These are phyloP conservation scores for Drosophila murphyi DNA, from an alignment of 1,140 invertebrate species.

Conservation along the genomic window DNA sequence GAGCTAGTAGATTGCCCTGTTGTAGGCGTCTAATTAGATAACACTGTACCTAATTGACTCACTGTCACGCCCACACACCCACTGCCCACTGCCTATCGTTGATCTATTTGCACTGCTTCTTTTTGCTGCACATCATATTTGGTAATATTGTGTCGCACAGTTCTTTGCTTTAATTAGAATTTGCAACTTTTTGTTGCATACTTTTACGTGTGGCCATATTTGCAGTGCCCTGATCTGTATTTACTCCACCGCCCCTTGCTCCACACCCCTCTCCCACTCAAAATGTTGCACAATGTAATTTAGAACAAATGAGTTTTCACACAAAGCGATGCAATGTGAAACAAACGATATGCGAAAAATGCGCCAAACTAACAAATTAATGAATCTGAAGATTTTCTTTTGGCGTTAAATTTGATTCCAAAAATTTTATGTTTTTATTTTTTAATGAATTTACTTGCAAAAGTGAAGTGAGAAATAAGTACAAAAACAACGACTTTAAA, in stretches of 20 bases:
- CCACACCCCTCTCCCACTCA: slow-evolving; percentile 32
- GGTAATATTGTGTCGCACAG: slow-evolving; percentile 62
- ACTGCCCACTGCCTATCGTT: slow-evolving; percentile 5
- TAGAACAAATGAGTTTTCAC: slow-evolving; percentile 4
- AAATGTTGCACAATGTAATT: slow-evolving; percentile 16
- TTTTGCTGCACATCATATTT: slow-evolving; percentile 26
- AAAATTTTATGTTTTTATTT: too few relatives aligned
- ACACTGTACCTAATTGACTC: slow-evolving; percentile 69
- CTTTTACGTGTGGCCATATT: slow-evolving; percentile 54
- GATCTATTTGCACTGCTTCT: slow-evolving; percentile 24
- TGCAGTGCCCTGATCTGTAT: slow-evolving; percentile 66
- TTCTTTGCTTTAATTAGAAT: slow-evolving; percentile 48
- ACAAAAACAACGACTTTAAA: too few relatives aligned
- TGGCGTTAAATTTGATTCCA: too few relatives aligned
- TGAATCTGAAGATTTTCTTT: slow-evolving; percentile 4
- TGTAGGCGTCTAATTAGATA: slow-evolving; percentile 77
- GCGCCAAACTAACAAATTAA: slow-evolving; percentile 16
- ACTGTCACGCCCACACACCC: slow-evolving; percentile 67
- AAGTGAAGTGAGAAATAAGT: too few relatives aligned
- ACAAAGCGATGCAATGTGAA: background rate
- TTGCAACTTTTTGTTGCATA: slow-evolving; percentile 46
- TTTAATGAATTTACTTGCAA: too few relatives aligned
- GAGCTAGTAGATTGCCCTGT: slow-evolving; percentile 35
- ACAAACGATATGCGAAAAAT: slow-evolving; percentile 1
- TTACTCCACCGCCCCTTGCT: background rate